These are phyloP conservation scores for Sinocyclocheilus grahami DNA, from an alignment of 2,113 vertebrate species.

Conservation along the genomic window DNA sequence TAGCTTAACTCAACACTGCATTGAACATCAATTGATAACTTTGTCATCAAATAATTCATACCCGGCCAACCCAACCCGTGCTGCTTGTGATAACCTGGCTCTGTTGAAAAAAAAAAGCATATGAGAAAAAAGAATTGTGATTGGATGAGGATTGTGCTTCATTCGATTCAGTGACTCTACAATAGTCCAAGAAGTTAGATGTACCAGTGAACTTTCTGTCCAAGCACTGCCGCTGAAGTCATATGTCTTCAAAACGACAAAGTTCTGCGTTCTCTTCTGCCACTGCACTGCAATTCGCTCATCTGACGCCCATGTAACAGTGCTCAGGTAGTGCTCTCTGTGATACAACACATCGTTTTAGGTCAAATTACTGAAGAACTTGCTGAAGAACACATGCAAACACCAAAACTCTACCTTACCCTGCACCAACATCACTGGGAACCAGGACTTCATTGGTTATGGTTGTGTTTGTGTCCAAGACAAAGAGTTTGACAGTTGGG, in stretches of 20 bases:
- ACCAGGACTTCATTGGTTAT: constrained; percentile 75
- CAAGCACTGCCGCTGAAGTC: constrained; percentile 64
- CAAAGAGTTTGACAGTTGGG: constrained; percentile 85
- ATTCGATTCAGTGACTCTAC: neutral
- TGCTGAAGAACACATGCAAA: neutral
- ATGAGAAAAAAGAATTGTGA: neutral
- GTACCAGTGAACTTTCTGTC: constrained; percentile 59
- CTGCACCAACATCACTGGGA: constrained; percentile 75
- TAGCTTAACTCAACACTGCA: neutral
- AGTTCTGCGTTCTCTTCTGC: constrained; percentile 87
- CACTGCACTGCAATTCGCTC: constrained; percentile 86
- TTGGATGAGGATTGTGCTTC: neutral
- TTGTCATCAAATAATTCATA: constrained; percentile 69
- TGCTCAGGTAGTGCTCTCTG: constrained; percentile 91
- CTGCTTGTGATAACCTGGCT: constrained; percentile 76
- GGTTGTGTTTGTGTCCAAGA: constrained; percentile 74
- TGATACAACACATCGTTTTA: constrained; percentile 17
- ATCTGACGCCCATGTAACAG: constrained; percentile 89
- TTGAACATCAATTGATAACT: neutral
- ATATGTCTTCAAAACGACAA: constrained; percentile 85
- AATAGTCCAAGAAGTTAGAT: neutral
- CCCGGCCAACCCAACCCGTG: constrained; percentile 92
- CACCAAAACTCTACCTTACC: constrained; percentile 70
- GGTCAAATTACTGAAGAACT: neutral
- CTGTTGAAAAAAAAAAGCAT: constrained; percentile 63